phyloP scores from a whole-genome alignment of 2,797 vertebrate genomes.

The Pagetopsis macropterus region DNA sequence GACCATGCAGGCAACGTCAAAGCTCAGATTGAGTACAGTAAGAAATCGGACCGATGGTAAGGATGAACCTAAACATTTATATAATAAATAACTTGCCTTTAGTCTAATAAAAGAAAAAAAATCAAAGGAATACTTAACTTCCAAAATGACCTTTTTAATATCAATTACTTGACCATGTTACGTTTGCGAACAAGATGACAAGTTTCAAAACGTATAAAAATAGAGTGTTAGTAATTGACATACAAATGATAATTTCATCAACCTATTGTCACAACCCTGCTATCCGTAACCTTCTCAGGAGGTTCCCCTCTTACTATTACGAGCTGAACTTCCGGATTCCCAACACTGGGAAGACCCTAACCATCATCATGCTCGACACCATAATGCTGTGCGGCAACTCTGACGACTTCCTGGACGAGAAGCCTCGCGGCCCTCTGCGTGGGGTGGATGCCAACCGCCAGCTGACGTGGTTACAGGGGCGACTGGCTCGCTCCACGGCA shows the following conservation, averaged over 20 bases:
- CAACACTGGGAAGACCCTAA: constrained; percentile 80
- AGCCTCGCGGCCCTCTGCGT: constrained; percentile 77
- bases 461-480: constrained; percentile 87
- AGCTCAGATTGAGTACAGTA: constrained; percentile 91
- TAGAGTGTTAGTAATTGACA: too few species aligned
- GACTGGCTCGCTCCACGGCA: constrained; percentile 83
- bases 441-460: constrained; percentile 80
- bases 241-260: too few species aligned
- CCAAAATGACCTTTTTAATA: too few species aligned
- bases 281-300: constrained; percentile 73
- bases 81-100: too few species aligned
- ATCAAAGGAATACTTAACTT: too few species aligned
- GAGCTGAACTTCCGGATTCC: constrained; percentile 88
- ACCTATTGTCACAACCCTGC: not conserved
- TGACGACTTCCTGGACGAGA: constrained; percentile 82
- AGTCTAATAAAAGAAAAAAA: too few species aligned
- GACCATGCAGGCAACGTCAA: constrained; percentile 91
- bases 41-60: constrained; percentile 89
- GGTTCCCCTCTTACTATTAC: constrained; percentile 90
- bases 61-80: constrained; percentile 8
- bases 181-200: too few species aligned
- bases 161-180: too few species aligned
- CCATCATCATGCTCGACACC: constrained; percentile 92
- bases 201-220: too few species aligned
- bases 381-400: constrained; percentile 90